Base-by-base conservation (phyloP, 2,113 vertebrate genomes). In the Axis porcinus region DNA sequence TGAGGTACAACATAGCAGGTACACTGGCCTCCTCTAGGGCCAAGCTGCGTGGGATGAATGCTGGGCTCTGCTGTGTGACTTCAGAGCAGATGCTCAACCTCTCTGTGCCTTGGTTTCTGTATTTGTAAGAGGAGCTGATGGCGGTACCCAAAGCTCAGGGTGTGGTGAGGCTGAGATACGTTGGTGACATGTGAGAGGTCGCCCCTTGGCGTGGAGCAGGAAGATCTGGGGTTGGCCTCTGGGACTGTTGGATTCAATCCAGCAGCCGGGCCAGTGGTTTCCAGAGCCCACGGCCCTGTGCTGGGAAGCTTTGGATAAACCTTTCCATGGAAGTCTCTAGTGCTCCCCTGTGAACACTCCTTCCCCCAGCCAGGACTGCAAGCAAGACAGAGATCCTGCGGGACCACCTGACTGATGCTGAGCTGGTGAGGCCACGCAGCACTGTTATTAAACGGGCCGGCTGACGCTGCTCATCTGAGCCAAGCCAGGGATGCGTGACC, bases 1-100 rank as follows among this genome's bases (percentile, higher is more conserved):
- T 9, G 7, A 43, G 57, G 8, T 5, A 0, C 62, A 15, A 7
- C 1, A 0, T 1, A 3, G 16, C 19, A 40, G 27, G 50, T 12
- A 27, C 30, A 1, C 0, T 6, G 14, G 6, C 13, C 27, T 7
- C 21, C 64, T 40, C 5, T 45, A 10, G 33, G n/a, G 28, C 28
- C 52, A 16, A 54, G n/a, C 11, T 30, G 60, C 12, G 1, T 17
- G 79, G n/a, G 45, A 9, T 55, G 60, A 25, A 30, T 40, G 55
- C 62, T 47, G 94, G 84, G 28, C 47, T 94, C 60, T 84, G 74
- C 78, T 76, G n/a, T 60, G 45, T 47, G 86, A 10, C 23, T 11
- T 27, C 25, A 64, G 83, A 57, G 1, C 30, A 57, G 67, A 28
- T 0, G 21, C 30, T 60, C 40, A 40, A 4, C 19, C 36, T 13